Percentiles rank a stretch among this genome's conserved stretches.
phyloP scores from a whole-genome alignment of 2,888 invertebrate species.

The Nasonovia ribisnigri region DNA sequence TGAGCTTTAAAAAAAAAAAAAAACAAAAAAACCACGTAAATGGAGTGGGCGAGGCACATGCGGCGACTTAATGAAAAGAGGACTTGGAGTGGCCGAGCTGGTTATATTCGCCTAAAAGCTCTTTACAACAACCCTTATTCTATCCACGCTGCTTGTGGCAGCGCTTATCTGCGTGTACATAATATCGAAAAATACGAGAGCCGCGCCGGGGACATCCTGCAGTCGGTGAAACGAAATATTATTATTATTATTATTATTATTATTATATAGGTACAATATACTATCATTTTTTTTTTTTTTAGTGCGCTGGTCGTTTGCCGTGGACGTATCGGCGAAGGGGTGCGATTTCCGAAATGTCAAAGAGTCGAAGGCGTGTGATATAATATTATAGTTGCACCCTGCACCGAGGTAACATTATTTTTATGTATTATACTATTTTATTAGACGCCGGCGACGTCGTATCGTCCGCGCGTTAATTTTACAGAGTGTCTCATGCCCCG shows the following conservation, averaged over 20 bases:
- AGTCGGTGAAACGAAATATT: constrained; percentile 15
- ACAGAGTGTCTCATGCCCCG: not conserved
- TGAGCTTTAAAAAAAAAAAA: constrained; percentile 18
- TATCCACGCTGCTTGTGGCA: not conserved
- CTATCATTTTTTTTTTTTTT: constrained; percentile 13
- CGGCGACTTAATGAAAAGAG: constrained; percentile 45
- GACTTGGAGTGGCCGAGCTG: constrained; percentile 39
- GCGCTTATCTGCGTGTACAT: constrained; percentile 41
- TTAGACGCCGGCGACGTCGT: not conserved
- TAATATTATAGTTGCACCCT: not conserved
- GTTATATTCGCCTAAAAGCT: constrained; percentile 24
- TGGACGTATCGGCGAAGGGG: not conserved
- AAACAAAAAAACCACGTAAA: constrained; percentile 8
- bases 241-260: not conserved
- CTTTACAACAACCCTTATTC: constrained; percentile 45
- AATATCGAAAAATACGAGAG: not conserved
- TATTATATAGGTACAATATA: not conserved
- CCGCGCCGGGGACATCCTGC: not conserved
- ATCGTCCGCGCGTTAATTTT: not conserved
- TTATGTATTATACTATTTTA: not conserved
- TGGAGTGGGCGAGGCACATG: constrained; percentile 49
- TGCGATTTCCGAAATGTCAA: constrained; percentile 3
- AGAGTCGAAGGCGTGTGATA: constrained; percentile 7
- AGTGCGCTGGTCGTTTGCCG: not conserved
- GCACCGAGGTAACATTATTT: not conserved